These are phyloP conservation scores for Drosophila melanica DNA, from an alignment of 1,140 invertebrate genomes.

Conservation along the genomic window DNA sequence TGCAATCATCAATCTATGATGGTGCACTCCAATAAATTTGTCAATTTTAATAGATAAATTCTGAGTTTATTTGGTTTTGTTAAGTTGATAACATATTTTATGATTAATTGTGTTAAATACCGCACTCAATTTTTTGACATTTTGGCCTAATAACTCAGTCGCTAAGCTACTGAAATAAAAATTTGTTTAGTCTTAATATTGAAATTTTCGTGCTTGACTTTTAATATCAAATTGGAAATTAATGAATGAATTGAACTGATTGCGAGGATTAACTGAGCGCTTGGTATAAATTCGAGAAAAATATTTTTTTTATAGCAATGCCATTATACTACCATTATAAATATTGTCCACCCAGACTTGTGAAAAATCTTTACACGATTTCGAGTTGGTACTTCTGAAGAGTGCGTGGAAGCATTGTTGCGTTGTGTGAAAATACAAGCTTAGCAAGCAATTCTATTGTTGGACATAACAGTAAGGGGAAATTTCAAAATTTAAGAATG, in stretches of 20 bases:
- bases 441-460: slow-evolving; percentile 60
- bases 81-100: no score
- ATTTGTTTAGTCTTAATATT: no score
- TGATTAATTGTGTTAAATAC: no score
- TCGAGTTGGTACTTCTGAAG: slow-evolving; percentile 41
- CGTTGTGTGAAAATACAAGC: slow-evolving; percentile 71
- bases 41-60: no score
- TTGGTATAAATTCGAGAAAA: neutral
- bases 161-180: no score
- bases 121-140: no score
- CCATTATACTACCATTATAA: slow-evolving; percentile 22
- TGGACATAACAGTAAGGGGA: slow-evolving; percentile 45
- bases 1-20: no score
- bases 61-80: no score
- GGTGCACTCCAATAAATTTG: no score
- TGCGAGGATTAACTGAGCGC: neutral
- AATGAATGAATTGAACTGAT: neutral
- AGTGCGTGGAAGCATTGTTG: slow-evolving; percentile 53
- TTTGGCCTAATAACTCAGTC: no score
- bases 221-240: neutral
- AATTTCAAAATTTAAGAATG: slow-evolving; percentile 66
- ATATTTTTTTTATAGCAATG: slow-evolving; percentile 30
- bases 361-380: slow-evolving; percentile 38
- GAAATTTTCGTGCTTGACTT: no score
- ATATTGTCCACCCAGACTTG: slow-evolving; percentile 28